Evolutionary conservation across 1,140 invertebrate species (phyloP).

Genomic region (Drosophila kikkawai): DNA sequence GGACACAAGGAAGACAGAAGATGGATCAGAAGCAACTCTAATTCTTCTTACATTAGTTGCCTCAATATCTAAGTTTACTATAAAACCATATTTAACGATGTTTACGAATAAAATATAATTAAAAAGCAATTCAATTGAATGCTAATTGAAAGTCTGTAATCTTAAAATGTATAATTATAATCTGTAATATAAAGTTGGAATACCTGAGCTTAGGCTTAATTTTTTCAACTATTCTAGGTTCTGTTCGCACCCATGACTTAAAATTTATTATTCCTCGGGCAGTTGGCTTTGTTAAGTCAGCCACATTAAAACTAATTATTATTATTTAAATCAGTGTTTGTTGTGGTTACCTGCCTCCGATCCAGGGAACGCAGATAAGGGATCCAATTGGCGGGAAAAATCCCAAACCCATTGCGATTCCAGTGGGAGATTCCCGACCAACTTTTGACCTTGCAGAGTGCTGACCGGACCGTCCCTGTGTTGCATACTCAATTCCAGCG

Average conservation of each 20-base stretch:
- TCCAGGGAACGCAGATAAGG: slow-evolving; percentile 22
- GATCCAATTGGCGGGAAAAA: background rate
- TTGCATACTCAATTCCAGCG: slow-evolving; percentile 11
- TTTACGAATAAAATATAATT: background rate
- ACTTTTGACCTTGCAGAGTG: slow-evolving; percentile 32
- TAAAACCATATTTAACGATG: background rate
- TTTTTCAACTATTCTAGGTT: background rate
- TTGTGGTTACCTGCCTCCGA: slow-evolving; percentile 20
- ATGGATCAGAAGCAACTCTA: background rate
- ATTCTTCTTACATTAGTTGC: background rate
- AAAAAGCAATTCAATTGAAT: background rate
- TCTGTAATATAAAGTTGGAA: background rate
- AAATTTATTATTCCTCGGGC: background rate
- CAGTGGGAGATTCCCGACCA: slow-evolving; percentile 33
- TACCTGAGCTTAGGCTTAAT: background rate
- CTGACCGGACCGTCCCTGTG: background rate
- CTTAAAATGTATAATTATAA: background rate
- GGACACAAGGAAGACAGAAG: background rate
- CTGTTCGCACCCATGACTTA: background rate
- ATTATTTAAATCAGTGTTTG: background rate
- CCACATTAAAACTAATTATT: background rate
- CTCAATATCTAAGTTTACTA: background rate
- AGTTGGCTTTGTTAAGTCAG: too few species aligned
- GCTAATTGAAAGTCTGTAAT: background rate
- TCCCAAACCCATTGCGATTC: slow-evolving; percentile 15